These are phyloP conservation scores for Folsomia candida DNA, from an alignment of 2,888 invertebrate species.

Conservation along the genomic window DNA sequence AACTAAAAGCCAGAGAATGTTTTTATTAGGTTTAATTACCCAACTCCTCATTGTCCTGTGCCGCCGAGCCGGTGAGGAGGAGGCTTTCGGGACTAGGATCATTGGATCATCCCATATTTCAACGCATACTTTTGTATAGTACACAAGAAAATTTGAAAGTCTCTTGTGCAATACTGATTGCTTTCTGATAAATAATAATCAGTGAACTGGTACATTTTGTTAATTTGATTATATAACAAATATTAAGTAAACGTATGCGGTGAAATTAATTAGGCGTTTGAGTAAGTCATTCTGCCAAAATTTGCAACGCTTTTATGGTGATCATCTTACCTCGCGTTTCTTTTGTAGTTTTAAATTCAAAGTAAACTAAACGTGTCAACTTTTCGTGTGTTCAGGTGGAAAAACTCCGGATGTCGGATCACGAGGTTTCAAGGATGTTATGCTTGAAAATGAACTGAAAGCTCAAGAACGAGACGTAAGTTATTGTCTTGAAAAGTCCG, in stretches of 20 bases:
- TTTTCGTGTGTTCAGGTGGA: conserved; percentile 68
- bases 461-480: conserved; percentile 87
- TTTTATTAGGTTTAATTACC: background rate
- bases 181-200: too few species aligned
- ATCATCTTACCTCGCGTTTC: too few species aligned
- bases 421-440: conserved; percentile 93
- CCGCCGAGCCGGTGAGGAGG: background rate
- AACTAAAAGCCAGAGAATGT: background rate
- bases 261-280: conserved; percentile 9
- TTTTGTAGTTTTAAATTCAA: too few species aligned
- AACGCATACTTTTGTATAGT: background rate
- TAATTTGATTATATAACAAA: background rate
- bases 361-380: background rate
- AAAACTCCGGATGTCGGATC: conserved; percentile 96
- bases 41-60: background rate
- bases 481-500: conserved; percentile 29
- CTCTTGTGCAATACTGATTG: background rate
- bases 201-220: background rate
- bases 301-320: too few species aligned
- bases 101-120: background rate
- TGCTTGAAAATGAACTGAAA: conserved; percentile 89
- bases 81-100: background rate
- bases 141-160: background rate
- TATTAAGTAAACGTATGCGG: conserved; percentile 3
- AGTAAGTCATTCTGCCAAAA: conserved; percentile 6